phyloP scores from a whole-genome alignment of 2,113 vertebrate genomes.

The Eclectus roratus region DNA sequence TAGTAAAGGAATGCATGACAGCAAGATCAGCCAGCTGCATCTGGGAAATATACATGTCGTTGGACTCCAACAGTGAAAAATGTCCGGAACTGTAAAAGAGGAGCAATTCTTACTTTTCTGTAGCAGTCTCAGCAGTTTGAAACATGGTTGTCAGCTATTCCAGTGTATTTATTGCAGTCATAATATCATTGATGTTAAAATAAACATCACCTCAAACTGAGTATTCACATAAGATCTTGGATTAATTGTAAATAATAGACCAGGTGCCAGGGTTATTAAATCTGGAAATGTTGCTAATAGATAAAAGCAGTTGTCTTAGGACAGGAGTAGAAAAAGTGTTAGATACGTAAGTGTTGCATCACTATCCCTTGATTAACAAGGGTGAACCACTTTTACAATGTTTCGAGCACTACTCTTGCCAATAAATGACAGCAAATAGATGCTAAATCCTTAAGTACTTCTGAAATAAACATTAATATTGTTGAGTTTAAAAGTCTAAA shows the following conservation, averaged over 20 bases:
- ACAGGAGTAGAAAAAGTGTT: background rate
- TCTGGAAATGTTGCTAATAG: background rate
- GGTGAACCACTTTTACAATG: background rate
- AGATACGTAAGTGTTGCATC: background rate
- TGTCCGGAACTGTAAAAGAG: background rate
- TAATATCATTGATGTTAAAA: background rate
- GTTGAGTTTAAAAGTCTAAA: background rate
- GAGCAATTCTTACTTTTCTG: background rate
- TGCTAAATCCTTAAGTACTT: background rate
- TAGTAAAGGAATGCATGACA: background rate
- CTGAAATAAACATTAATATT: background rate
- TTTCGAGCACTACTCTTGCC: background rate
- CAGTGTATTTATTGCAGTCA: background rate
- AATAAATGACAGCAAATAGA: background rate
- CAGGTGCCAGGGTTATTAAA: background rate
- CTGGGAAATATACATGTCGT: background rate
- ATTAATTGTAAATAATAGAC: background rate
- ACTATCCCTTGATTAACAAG: background rate
- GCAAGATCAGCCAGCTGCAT: background rate
- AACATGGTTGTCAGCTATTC: background rate
- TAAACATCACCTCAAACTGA: background rate
- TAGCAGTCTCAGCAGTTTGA: background rate
- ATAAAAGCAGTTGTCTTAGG: background rate
- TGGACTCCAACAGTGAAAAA: background rate
- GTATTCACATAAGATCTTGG: background rate